Conservation (phyloP, 2,888 invertebrate species). For the Hypercompe scribonia region DNA sequence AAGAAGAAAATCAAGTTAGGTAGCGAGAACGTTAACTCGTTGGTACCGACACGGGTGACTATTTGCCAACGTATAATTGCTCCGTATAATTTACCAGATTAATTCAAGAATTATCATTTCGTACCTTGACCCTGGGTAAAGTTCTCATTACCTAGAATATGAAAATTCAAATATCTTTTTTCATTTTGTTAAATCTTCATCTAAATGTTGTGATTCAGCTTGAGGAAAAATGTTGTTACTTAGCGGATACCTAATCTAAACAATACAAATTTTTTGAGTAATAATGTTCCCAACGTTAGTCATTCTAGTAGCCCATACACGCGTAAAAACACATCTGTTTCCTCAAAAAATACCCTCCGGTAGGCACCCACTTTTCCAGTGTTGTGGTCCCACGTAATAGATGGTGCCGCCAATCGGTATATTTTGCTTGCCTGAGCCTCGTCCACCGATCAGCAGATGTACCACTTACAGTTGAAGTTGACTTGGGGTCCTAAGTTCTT, state of each 20-base stretch:
- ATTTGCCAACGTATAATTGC: background rate
- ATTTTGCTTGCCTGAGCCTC: too few species aligned
- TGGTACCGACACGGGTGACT: background rate
- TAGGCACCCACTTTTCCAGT: too few species aligned
- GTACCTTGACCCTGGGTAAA: background rate
- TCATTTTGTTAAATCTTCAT: background rate
- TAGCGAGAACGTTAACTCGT: background rate
- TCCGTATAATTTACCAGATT: background rate
- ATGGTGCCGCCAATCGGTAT: too few species aligned
- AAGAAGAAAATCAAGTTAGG: too few species aligned
- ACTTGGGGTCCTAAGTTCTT: too few species aligned
- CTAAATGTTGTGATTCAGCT: background rate
- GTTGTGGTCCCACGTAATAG: too few species aligned
- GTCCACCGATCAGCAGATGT: too few species aligned
- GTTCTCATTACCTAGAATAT: background rate
- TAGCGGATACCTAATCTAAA: background rate
- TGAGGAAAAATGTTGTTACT: background rate
- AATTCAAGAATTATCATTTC: too few species aligned
- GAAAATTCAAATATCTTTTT: background rate
- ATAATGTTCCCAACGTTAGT: too few species aligned
- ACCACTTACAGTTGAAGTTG: too few species aligned
- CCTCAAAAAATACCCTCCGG: too few species aligned
- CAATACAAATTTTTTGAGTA: background rate
- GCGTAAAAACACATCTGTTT: background rate
- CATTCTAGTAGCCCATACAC: background rate